Evolutionary conservation across 2,797 vertebrate genomes (phyloP), one percentile per base, ranked within the genome.

Genomic region (Enteromius radiatus): DNA sequence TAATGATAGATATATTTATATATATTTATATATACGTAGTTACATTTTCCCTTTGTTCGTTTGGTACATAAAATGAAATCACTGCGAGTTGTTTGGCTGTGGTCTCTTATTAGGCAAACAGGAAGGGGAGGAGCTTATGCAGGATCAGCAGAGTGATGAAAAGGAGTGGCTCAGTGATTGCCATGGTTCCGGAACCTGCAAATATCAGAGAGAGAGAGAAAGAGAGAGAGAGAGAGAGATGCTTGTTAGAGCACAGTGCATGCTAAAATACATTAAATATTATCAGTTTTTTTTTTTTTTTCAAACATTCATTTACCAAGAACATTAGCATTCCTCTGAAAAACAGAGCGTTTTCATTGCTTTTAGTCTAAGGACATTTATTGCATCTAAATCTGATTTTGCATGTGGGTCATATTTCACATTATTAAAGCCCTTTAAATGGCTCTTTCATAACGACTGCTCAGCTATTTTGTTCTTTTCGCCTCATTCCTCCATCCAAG

Each of bases 81-180:
- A 12, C 81, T 80, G 80, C 73, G 49, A 54, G 84, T 86, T 74
- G 86, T 91, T 92, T 89, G 89, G 87, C 88, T 86, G 85, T 77
- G 83, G 91, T 91, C 90, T 86, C 86, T 96, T 96, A 97, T 91
- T 95, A 95, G 84, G 94, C 94, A 90, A 95, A 85, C 87, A 98
- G 87, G 91, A 96, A 91, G 91, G 90, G 93, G 85, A 97, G 92
- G 88, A 97, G 87, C 93, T 93, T 94, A 94, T 97, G 95, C 90
- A 97, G 92, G 84, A 95, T 91, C 87, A 97, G 88, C 88, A 97
- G 93, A 78, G 92, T 89, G 89, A 96, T 88, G 88, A 91, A 95
- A 86, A 96, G 92, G 78, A 96, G 83, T 0, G 94, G 95, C 81
- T 96, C 94, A 81, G 93, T 89, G 83, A 93, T 92, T 59, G 92